phyloP scores from a whole-genome alignment of 2,888 invertebrate genomes.

The Myopa testacea region DNA sequence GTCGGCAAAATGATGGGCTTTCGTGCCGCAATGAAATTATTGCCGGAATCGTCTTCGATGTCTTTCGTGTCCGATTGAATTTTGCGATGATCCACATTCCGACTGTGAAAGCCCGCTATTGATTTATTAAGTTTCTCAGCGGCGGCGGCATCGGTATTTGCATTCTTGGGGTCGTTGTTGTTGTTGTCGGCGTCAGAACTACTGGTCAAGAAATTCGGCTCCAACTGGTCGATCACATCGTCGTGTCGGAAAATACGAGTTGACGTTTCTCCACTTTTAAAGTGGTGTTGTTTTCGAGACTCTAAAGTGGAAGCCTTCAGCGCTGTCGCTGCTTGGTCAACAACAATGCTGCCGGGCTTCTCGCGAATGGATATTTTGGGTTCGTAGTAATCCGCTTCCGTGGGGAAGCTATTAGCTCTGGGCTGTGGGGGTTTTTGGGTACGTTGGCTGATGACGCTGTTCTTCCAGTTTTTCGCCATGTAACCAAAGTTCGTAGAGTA shows the following conservation, averaged over 20 bases:
- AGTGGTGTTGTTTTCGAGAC: too few relatives aligned
- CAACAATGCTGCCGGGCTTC: conserved; percentile 46
- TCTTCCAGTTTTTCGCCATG: conserved; percentile 61
- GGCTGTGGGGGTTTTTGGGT: conserved; percentile 21
- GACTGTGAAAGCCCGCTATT: conserved; percentile 50
- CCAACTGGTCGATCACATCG: conserved; percentile 38
- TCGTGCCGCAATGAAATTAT: conserved; percentile 67
- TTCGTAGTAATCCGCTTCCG: conserved; percentile 50
- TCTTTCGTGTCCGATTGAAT: conserved; percentile 69
- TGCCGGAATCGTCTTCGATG: conserved; percentile 67
- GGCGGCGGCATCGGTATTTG: conserved; percentile 47
- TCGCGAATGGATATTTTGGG: conserved; percentile 50
- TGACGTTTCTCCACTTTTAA: conserved; percentile 35
- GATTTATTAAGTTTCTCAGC: conserved; percentile 67
- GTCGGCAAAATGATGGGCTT: conserved; percentile 65
- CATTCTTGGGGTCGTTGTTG: too few relatives aligned
- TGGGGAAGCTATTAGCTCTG: conserved; percentile 43
- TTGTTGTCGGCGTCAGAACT: conserved; percentile 9
- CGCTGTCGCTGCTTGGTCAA: conserved; percentile 41
- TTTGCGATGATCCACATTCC: conserved; percentile 66
- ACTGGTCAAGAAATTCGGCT: conserved; percentile 37
- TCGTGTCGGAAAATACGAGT: conserved; percentile 36
- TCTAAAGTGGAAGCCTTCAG: neutral
- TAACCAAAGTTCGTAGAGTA: conserved; percentile 53
- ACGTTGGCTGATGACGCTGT: conserved; percentile 57